phyloP scores from a whole-genome alignment of 2,888 invertebrate genomes.

The Eupithecia tripunctaria region DNA sequence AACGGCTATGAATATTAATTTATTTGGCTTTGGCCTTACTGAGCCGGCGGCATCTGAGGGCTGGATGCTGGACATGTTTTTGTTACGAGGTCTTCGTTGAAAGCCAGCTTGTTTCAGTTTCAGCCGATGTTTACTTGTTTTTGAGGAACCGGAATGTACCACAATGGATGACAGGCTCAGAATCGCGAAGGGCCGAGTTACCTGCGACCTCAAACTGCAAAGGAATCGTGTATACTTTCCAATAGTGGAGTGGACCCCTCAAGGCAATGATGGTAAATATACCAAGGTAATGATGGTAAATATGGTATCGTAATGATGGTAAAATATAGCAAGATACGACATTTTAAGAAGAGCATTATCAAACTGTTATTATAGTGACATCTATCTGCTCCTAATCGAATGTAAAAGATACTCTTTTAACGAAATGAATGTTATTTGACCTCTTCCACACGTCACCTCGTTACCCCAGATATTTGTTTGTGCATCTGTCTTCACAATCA shows the following conservation, averaged over 20 bases:
- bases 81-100: not conserved
- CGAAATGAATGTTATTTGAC: not conserved
- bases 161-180: not conserved
- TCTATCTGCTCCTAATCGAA: not conserved
- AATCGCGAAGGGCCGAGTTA: not conserved
- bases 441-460: slow-evolving; percentile 20
- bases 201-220: not conserved
- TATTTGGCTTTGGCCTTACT: slow-evolving; percentile 76
- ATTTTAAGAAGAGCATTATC: not conserved
- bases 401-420: not conserved
- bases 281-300: not conserved
- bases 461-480: slow-evolving; percentile 21
- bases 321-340: not conserved
- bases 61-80: slow-evolving; percentile 19
- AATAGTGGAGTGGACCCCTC: not conserved
- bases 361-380: not conserved
- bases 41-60: slow-evolving; percentile 20
- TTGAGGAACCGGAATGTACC: not conserved
- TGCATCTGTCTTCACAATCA: slow-evolving; percentile 44
- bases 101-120: not conserved
- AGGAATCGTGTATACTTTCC: not conserved
- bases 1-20: slow-evolving; percentile 84
- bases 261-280: too few species aligned
- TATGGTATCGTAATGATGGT: too few species aligned
- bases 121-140: not conserved